A percentile compares a stretch with the other conserved stretches of the same genome.
Conservation (phyloP, 2,797 vertebrate genomes). For the Chromobotia macracanthus region DNA sequence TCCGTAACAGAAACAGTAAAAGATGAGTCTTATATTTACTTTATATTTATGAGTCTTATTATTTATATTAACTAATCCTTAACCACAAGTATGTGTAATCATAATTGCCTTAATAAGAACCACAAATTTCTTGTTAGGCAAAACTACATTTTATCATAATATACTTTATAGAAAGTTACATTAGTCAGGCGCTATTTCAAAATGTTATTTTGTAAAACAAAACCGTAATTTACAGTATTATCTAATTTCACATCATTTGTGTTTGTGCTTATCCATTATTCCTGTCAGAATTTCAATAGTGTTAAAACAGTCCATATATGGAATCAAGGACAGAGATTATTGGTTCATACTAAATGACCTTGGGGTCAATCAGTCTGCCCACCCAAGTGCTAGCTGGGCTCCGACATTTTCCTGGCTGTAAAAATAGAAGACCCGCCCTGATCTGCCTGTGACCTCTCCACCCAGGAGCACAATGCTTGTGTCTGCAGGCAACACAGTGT, state of each 20-base stretch:
- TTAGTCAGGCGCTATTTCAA: too few species aligned
- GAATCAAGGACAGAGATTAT: slow-evolving; percentile 6
- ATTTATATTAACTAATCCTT: background rate
- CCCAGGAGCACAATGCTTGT: slow-evolving; percentile 47
- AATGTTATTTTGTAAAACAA: background rate
- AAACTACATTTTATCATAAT: background rate
- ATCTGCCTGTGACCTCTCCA: slow-evolving; percentile 64
- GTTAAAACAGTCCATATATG: slow-evolving; percentile 18
- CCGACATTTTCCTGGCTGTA: slow-evolving; percentile 60
- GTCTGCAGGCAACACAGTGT: slow-evolving; percentile 38
- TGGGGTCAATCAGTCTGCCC: slow-evolving; percentile 49
- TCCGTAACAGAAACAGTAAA: background rate
- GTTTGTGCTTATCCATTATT: background rate
- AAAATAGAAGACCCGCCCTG: slow-evolving; percentile 65
- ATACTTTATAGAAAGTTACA: background rate
- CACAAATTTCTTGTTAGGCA: background rate
- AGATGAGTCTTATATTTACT: background rate
- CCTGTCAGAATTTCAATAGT: background rate
- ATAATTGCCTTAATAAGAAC: background rate
- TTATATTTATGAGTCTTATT: too few species aligned
- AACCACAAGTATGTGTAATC: background rate
- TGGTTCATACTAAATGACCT: slow-evolving; percentile 19
- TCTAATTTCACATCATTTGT: background rate
- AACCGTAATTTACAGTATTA: background rate
- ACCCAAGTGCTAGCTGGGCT: slow-evolving; percentile 55